Evolutionary conservation across 2,888 invertebrate species (phyloP), one percentile per base, ranked within the genome.

Genomic region (Teleogryllus oceanicus): DNA sequence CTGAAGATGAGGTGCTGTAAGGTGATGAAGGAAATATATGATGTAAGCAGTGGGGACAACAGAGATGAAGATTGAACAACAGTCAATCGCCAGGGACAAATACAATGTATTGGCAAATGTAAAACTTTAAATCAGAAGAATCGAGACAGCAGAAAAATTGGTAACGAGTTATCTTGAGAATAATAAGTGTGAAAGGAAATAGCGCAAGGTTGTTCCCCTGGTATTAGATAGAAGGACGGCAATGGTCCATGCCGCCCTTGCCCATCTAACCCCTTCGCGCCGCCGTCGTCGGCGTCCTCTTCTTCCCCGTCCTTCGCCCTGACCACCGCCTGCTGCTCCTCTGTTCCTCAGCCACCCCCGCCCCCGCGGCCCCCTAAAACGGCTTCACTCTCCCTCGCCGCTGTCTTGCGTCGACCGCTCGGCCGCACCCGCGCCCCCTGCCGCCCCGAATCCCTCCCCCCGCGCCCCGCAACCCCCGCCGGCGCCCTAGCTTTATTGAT

Each of bases 371-470:
- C 62, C 16, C 62, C 62, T 62, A n/a, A n/a, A 62, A 62, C 62
- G 62, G 62, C 62, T 16, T 62, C 16, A 62, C 62, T 62, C 62
- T 62, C 62, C 62, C 16, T n/a, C 62, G 62, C 13, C 62, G 62
- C 62, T 62, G 62, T 62, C 62, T 62, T 62, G 62, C 62, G 62
- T n/a, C 62, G 62, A 62, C 62, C 62, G 62, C 62, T 62, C 62
- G n/a, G 62, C 62, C 62, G 62, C 62, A 62, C 62, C 4, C 62
- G 62, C 16, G 62, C n/a, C 62, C 62, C 62, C 62, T 13, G 16
- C 62, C 8, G 62, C 16, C n/a, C 16, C 62, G 62, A 13, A 11
- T n/a, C 62, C 62, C 62, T 13, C 62, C 62, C 2, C 16, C 62
- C n/a, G 62, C 1, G 13, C 62, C 62, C 62, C 62, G 62, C 62